Percentiles rank a stretch among this genome's conserved stretches.
Conservation (phyloP, 2,888 invertebrate genomes). For the Zaprionus lineosus region DNA sequence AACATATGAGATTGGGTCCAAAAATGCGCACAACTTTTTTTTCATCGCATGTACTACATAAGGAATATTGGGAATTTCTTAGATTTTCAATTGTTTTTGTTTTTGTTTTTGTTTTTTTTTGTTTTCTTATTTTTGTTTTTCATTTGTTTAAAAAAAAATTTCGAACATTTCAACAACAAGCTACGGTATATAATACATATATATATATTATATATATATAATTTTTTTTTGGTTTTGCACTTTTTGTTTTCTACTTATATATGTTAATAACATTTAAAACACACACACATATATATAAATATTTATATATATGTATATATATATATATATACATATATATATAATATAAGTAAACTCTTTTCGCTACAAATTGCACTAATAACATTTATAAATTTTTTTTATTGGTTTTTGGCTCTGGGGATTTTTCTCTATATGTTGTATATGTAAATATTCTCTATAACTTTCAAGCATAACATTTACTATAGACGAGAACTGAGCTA, state of each 20-base stretch:
- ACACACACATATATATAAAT: slow-evolving; percentile 49
- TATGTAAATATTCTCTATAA: slow-evolving; percentile 25
- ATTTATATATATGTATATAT: slow-evolving; percentile 73
- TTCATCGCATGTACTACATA: slow-evolving; percentile 22
- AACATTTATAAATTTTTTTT: slow-evolving; percentile 67
- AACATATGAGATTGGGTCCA: slow-evolving; percentile 47
- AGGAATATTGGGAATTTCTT: not conserved
- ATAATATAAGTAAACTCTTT: slow-evolving; percentile 55
- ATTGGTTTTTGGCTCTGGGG: slow-evolving; percentile 36
- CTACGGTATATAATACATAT: slow-evolving; percentile 49
- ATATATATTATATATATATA: slow-evolving; percentile 16
- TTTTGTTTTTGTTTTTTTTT: slow-evolving; percentile 10
- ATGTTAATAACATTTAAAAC: slow-evolving; percentile 38
- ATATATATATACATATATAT: slow-evolving; percentile 73
- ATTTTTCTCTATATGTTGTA: slow-evolving; percentile 36
- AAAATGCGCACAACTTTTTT: slow-evolving; percentile 39
- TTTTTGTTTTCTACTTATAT: slow-evolving; percentile 26
- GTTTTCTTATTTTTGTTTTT: too few relatives aligned
- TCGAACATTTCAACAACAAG: slow-evolving; percentile 77
- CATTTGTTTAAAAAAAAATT: slow-evolving; percentile 70
- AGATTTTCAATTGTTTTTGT: slow-evolving; percentile 14
- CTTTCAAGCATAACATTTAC: slow-evolving; percentile 17
- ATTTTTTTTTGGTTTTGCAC: slow-evolving; percentile 14
- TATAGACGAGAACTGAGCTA: slow-evolving; percentile 10
- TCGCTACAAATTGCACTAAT: slow-evolving; percentile 66